Evolutionary conservation across 2,888 invertebrate species (phyloP).

Genomic region (Aleiodes alternator): DNA sequence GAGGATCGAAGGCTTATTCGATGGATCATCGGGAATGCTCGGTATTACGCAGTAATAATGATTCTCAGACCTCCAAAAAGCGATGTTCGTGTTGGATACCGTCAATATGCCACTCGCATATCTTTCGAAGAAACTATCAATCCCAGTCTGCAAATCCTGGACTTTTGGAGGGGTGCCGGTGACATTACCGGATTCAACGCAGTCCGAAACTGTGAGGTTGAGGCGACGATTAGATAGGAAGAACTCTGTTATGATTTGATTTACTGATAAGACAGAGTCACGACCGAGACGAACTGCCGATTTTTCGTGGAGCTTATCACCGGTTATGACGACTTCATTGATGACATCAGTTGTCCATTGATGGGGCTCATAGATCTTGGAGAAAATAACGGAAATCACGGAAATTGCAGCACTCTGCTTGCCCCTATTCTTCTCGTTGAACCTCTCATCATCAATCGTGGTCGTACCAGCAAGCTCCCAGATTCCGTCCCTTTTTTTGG

Average conservation of each 20-base stretch:
- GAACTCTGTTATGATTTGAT: conserved; percentile 67
- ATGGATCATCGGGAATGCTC: conserved; percentile 38
- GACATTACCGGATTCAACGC: conserved; percentile 66
- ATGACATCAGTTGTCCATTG: conserved; percentile 62
- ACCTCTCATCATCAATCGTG: conserved; percentile 57
- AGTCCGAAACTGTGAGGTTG: conserved; percentile 65
- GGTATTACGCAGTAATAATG: conserved; percentile 65
- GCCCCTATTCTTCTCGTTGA: conserved; percentile 56
- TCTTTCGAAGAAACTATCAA: conserved; percentile 63
- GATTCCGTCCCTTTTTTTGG: conserved; percentile 61
- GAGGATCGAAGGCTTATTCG: conserved; percentile 53
- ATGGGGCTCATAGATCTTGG: conserved; percentile 67
- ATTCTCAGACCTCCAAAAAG: conserved; percentile 63
- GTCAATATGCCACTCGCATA: conserved; percentile 63
- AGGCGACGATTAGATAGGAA: conserved; percentile 67
- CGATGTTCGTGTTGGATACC: conserved; percentile 55
- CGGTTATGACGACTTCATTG: conserved; percentile 66
- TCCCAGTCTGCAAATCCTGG: conserved; percentile 59
- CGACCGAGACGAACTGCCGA: conserved; percentile 61
- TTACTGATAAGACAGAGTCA: conserved; percentile 50
- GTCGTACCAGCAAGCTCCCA: conserved; percentile 64
- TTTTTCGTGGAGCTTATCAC: conserved; percentile 66
- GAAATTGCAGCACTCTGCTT: conserved; percentile 66
- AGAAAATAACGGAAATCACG: conserved; percentile 66
- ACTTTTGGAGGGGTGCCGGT: conserved; percentile 57